Conservation (phyloP, 2,888 invertebrate genomes). For the Drosophila borealis region DNA sequence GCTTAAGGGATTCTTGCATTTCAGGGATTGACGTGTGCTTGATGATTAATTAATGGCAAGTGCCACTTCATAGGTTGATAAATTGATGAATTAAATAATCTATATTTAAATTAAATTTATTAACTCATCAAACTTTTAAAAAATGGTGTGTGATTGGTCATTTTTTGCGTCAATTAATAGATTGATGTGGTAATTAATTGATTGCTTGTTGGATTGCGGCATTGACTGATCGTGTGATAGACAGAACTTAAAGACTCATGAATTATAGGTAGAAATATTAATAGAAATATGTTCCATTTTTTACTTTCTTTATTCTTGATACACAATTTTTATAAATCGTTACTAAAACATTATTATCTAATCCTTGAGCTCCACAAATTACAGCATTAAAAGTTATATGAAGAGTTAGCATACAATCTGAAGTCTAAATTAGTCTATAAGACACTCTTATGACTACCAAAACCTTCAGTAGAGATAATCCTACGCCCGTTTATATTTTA, state of each 20-base stretch:
- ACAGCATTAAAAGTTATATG: neutral
- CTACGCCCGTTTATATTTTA: slow-evolving; percentile 8
- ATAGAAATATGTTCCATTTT: neutral
- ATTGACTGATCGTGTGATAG: too few relatives aligned
- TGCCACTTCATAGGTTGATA: neutral
- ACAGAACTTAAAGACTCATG: too few relatives aligned
- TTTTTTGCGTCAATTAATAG: neutral
- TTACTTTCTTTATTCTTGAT: neutral
- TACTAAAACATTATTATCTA: neutral
- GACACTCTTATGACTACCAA: neutral
- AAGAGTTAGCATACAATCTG: neutral
- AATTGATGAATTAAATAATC: neutral
- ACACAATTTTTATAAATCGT: too few relatives aligned
- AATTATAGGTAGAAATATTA: too few relatives aligned
- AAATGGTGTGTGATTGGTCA: too few relatives aligned
- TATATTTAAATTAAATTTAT: too few relatives aligned
- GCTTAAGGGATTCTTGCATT: too few relatives aligned
- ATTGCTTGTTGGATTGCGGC: too few relatives aligned
- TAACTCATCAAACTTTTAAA: too few relatives aligned
- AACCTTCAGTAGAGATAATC: slow-evolving; percentile 1
- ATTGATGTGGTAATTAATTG: neutral
- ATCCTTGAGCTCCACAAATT: too few relatives aligned
- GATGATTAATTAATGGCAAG: neutral
- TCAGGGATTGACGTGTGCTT: too few relatives aligned
- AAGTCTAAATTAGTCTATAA: neutral